Conservation (phyloP, 2,797 vertebrate species). For the Orientallactaga sibirica region DNA sequence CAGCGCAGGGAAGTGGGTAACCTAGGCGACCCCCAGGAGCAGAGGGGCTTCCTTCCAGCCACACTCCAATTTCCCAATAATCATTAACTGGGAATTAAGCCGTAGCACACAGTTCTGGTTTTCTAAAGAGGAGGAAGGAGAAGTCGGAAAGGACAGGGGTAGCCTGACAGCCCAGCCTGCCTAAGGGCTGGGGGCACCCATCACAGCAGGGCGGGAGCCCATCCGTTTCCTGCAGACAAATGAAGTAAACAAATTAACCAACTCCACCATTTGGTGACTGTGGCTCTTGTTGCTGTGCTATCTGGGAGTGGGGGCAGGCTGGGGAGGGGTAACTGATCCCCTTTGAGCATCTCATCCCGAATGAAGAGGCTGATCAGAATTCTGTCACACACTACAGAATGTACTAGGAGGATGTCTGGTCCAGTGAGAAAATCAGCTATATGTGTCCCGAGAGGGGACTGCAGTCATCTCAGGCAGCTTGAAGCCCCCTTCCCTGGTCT, state of each 20-base stretch:
- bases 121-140: background rate
- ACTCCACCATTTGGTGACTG: conserved; percentile 34
- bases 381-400: background rate
- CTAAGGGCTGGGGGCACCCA: background rate
- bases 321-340: background rate
- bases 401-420: background rate
- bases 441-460: background rate
- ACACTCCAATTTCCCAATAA: background rate
- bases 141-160: background rate
- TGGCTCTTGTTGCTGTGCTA: background rate
- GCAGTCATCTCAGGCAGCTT: background rate
- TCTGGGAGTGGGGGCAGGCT: background rate
- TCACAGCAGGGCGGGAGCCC: background rate
- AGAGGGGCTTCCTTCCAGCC: background rate
- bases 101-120: background rate
- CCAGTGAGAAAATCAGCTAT: background rate
- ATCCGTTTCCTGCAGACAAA: conserved; percentile 21
- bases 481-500: background rate
- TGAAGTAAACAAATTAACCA: conserved; percentile 57
- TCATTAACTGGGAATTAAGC: conserved; percentile 54
- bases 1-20: background rate
- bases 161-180: background rate
- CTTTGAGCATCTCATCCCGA: background rate
- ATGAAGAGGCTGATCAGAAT: background rate
- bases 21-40: background rate